Evolutionary conservation across 1,140 invertebrate species (phyloP).

Genomic region (Oedothorax gibbosus): DNA sequence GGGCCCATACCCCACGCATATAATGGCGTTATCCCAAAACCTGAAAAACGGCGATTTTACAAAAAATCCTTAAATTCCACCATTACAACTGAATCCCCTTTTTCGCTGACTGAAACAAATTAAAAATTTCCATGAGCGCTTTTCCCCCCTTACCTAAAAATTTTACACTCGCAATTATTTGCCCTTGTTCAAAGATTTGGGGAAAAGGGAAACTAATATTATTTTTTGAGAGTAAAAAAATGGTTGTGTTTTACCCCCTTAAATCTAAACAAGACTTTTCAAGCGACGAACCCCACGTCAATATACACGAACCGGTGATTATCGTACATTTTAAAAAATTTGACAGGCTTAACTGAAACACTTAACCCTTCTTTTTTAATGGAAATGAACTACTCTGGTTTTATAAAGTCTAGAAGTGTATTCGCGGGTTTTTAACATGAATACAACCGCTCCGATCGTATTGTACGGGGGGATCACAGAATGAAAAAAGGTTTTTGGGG

Average conservation of each 20-base stretch:
- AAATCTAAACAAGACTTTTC: not conserved
- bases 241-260: not conserved
- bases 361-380: not conserved
- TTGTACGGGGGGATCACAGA: not conserved
- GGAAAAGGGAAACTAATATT: not conserved
- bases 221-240: not conserved
- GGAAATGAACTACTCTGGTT: not conserved
- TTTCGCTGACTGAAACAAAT: too few species aligned
- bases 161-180: not conserved
- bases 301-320: not conserved
- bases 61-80: not conserved
- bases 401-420: not conserved
- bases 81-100: not conserved
- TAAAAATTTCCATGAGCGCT: not conserved
- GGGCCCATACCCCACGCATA: not conserved
- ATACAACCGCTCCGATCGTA: not conserved
- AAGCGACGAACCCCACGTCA: not conserved
- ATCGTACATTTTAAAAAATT: not conserved
- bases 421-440: not conserved
- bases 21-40: not conserved
- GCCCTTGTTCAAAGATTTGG: not conserved
- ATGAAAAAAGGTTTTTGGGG: not conserved
- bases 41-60: not conserved
- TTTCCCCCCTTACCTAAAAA: not conserved
- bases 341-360: not conserved